Evolutionary conservation across 1,140 invertebrate genomes (phyloP).

Genomic region (Drosophila nikananu): DNA sequence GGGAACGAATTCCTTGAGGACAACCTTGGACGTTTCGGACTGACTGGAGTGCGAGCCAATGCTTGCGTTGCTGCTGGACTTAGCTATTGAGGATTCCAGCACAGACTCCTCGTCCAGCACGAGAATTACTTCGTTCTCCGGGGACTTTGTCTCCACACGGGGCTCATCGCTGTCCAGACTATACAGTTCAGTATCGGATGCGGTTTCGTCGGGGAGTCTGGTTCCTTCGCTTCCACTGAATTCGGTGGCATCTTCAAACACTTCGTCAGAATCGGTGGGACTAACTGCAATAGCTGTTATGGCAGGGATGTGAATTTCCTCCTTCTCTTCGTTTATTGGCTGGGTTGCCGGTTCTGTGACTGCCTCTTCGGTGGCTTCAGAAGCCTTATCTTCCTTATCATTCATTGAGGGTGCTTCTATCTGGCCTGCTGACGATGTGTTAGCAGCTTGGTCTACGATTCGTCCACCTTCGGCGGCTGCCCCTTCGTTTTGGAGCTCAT

Average conservation of each 20-base stretch:
- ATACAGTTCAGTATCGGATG: slow-evolving; percentile 72
- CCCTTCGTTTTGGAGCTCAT: slow-evolving; percentile 1
- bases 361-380: not conserved
- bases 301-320: not conserved
- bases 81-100: slow-evolving; percentile 16
- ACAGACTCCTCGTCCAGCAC: slow-evolving; percentile 21
- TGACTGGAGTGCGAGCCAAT: slow-evolving; percentile 56
- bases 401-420: not conserved
- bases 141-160: slow-evolving; percentile 26
- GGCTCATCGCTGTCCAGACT: slow-evolving; percentile 66
- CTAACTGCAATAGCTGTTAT: slow-evolving; percentile 1
- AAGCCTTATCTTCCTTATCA: not conserved
- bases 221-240: slow-evolving; percentile 49
- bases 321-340: not conserved
- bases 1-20: slow-evolving; percentile 71
- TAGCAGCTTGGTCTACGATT: too few relatives aligned
- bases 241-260: slow-evolving; percentile 73
- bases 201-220: slow-evolving; percentile 42
- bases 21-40: slow-evolving; percentile 39
- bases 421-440: not conserved
- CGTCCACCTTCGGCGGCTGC: not conserved
- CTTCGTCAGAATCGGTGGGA: slow-evolving; percentile 56
- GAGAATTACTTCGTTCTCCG: slow-evolving; percentile 48
- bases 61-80: slow-evolving; percentile 53
- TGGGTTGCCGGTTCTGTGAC: not conserved